Base-by-base conservation (phyloP, 2,113 vertebrate species). In the Collichthys lucidus region DNA sequence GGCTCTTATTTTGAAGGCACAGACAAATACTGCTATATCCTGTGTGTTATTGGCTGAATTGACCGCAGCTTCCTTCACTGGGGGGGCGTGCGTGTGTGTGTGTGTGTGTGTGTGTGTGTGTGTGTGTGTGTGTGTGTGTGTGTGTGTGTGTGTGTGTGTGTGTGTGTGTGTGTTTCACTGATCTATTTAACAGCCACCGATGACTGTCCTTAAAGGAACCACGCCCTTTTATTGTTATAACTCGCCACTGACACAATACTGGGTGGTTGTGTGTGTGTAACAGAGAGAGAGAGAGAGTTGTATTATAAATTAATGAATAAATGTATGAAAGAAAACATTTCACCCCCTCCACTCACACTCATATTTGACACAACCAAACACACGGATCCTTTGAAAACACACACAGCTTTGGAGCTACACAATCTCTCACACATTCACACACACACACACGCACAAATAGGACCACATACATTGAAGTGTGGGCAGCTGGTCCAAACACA, bases 131-230 rank as follows among this genome's bases (percentile, higher is more conserved):
- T 60, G 52, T 53, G 56, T 31, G 57, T 42, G 62, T 53, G 35
- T 40, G 60, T 35, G 15, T 35, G 11, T 57, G 47, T n/a, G 71
- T 46, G 50, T 49, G 46, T 46, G 56, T 24, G 53, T 55, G 74
- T 67, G 69, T 53, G 85, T 26, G 26, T 26, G 26, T 26, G 26
- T 26, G 26, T 71, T 53, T 79, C 77, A 75, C 79, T 75, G 86
- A 89, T 91, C 90, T 89, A 77, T 90, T 91, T 80, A 86, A 81
- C 90, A 83, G 82, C 78, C 74, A 62, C 56, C 53, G 26, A 81
- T 85, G 85, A 77, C 72, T 83, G 80, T 19, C 74, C 90, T 93
- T 93, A 92, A 94, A 92, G 91, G 87, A 89, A 85, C 88, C 92
- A 90, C 87, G 46, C 91, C 84, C 84, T 88, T 89, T 84, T 84